phyloP scores from a whole-genome alignment of 1,140 invertebrate genomes.

The Euura saliciscinereae region DNA sequence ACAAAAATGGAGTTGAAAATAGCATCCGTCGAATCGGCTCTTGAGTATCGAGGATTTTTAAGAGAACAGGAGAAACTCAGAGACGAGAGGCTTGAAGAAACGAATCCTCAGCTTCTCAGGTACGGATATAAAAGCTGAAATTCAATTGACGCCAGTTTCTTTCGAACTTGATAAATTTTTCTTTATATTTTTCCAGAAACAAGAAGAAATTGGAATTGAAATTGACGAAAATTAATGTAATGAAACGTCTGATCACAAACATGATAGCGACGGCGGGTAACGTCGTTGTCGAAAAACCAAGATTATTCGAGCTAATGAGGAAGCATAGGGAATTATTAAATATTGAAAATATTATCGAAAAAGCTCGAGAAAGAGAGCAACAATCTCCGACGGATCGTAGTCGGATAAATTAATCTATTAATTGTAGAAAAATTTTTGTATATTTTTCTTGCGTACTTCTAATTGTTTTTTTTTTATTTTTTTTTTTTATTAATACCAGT shows the following conservation, averaged over 20 bases:
- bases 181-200: constrained; percentile 28
- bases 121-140: constrained; percentile 22
- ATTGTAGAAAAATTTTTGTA: too few species aligned
- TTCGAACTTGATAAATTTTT: too few species aligned
- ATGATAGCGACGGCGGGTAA: constrained; percentile 33
- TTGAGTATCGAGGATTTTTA: constrained; percentile 36
- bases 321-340: constrained; percentile 38
- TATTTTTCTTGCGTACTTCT: too few species aligned
- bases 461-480: too few species aligned
- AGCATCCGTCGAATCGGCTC: constrained; percentile 29
- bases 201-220: constrained; percentile 33
- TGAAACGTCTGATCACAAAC: constrained; percentile 45
- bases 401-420: too few species aligned
- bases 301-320: constrained; percentile 33
- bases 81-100: constrained; percentile 37
- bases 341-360: constrained; percentile 29
- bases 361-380: not conserved
- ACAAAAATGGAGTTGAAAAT: constrained; percentile 34
- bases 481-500: too few species aligned
- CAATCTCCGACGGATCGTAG: not conserved
- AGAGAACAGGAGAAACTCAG: constrained; percentile 31
- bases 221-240: constrained; percentile 41
- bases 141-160: too few species aligned
- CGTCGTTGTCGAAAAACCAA: constrained; percentile 22
- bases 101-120: constrained; percentile 36